phyloP scores from a whole-genome alignment of 2,113 vertebrate species.

The Laterallus jamaicensis region DNA sequence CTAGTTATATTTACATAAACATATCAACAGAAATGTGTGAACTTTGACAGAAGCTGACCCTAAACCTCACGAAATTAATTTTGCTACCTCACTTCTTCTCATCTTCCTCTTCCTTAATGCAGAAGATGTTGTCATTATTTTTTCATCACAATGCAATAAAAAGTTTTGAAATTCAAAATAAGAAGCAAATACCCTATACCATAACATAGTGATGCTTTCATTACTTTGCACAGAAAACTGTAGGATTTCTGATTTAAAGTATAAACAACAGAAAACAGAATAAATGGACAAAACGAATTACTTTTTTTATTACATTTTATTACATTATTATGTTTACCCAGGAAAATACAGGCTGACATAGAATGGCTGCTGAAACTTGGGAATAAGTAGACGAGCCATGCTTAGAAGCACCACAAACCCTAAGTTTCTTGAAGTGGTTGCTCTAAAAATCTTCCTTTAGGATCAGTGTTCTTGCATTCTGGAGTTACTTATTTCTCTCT shows the following conservation, averaged over 20 bases:
- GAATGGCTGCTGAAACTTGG: background rate
- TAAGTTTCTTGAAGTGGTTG: background rate
- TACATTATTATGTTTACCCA: background rate
- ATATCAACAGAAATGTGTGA: background rate
- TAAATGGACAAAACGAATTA: rapidly evolving
- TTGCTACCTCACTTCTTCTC: background rate
- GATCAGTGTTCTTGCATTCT: background rate
- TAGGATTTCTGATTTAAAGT: background rate
- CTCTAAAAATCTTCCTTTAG: background rate
- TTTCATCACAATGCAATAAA: background rate
- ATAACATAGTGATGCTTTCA: rapidly evolving
- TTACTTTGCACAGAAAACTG: background rate
- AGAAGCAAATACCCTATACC: background rate
- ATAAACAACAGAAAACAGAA: background rate
- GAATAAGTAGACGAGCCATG: background rate
- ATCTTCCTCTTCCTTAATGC: background rate
- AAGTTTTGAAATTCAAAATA: background rate
- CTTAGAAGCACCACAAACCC: rapidly evolving
- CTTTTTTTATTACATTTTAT: background rate
- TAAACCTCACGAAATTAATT: background rate
- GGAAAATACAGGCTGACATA: background rate
- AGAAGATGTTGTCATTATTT: background rate
- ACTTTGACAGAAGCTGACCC: background rate
- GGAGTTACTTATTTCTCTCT: background rate
- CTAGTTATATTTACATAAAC: background rate